A percentile compares a stretch with the other conserved stretches of the same genome.
Evolutionary conservation across 2,797 vertebrate genomes (phyloP).

Genomic region (Argya squamiceps): DNA sequence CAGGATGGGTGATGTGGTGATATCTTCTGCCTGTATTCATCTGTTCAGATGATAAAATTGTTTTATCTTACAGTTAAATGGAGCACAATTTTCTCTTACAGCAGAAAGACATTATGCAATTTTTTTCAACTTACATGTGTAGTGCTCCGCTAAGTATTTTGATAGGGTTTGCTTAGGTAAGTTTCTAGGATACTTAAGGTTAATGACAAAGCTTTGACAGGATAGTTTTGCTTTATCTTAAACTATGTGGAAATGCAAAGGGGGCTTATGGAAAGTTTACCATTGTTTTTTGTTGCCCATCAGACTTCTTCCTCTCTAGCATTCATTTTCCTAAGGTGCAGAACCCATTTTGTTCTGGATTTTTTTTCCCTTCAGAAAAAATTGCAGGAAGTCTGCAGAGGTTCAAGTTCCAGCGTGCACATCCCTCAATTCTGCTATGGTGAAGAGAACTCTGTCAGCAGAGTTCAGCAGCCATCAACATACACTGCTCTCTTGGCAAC

Average conservation of each 20-base stretch:
- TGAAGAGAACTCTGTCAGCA: not conserved
- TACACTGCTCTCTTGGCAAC: not conserved
- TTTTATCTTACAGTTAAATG: not conserved
- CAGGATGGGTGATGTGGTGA: not conserved
- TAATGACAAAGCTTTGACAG: not conserved
- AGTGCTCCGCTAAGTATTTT: not conserved
- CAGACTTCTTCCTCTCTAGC: not conserved
- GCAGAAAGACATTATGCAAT: not conserved
- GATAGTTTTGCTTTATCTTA: not conserved
- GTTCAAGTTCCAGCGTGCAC: not conserved
- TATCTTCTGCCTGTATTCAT: not conserved
- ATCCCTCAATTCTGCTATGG: not conserved
- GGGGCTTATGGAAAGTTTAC: not conserved
- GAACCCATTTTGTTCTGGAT: accelerated
- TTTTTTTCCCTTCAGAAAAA: not conserved
- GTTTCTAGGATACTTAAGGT: not conserved
- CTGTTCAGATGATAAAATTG: not conserved
- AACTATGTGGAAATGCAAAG: not conserved
- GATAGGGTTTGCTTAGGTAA: not conserved
- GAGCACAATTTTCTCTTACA: not conserved
- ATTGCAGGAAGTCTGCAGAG: not conserved
- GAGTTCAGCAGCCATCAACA: not conserved
- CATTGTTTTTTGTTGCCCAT: not conserved
- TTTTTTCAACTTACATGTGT: not conserved
- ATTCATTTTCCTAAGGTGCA: not conserved